phyloP scores from a whole-genome alignment of 2,888 invertebrate species.

The Liopterus haemorrhoidalis region DNA sequence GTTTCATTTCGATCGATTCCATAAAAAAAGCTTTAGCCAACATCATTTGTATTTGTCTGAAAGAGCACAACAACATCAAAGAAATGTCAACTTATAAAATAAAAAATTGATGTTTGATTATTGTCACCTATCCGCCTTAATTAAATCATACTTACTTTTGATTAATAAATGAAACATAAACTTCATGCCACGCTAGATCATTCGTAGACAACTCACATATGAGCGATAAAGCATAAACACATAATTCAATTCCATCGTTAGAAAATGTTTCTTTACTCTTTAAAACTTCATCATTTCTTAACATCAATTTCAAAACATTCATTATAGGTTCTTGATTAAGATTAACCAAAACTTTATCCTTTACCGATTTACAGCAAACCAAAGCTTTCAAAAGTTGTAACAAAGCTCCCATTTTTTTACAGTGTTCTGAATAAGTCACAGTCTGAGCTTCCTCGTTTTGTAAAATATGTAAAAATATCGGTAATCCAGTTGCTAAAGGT shows the following conservation, averaged over 20 bases:
- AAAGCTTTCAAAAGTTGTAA: conserved; percentile 49
- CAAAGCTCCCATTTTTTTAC: conserved; percentile 45
- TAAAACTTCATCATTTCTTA: conserved; percentile 36
- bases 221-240: conserved; percentile 48
- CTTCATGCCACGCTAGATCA: conserved; percentile 46
- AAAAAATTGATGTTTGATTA: neutral
- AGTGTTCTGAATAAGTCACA: conserved; percentile 35
- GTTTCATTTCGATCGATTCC: conserved; percentile 45
- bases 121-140: neutral
- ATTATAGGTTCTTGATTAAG: conserved; percentile 43
- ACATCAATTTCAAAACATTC: conserved; percentile 44
- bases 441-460: conserved; percentile 35
- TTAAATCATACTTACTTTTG: conserved; percentile 36
- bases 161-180: conserved; percentile 36
- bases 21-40: conserved; percentile 49
- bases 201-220: conserved; percentile 47
- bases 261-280: conserved; percentile 35
- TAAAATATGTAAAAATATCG: conserved; percentile 44
- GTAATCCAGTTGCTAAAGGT: conserved; percentile 40
- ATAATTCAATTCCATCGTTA: conserved; percentile 45
- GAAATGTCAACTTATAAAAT: neutral
- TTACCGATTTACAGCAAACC: conserved; percentile 39
- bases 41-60: conserved; percentile 47
- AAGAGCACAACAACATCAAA: conserved; percentile 21
- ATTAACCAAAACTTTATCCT: conserved; percentile 42